phyloP scores from a whole-genome alignment of 1,140 invertebrate species.

The Oryctes rhinoceros region DNA sequence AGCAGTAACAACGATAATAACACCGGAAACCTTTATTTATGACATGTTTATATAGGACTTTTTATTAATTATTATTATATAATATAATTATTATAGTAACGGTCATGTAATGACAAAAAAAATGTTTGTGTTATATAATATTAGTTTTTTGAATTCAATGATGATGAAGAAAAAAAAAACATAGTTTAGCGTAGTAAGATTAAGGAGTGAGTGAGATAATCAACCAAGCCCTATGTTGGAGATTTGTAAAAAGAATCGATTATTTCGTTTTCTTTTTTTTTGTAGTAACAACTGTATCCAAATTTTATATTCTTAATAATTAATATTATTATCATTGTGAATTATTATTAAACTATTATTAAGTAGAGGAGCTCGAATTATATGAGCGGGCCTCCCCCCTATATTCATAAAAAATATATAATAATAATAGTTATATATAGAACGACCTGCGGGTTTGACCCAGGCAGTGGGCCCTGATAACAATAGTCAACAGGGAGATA shows the following conservation, averaged over 20 bases:
- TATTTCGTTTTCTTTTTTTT: not conserved
- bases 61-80: conserved; percentile 56
- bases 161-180: conserved; percentile 37
- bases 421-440: conserved; percentile 42
- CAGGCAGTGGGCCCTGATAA: conserved; percentile 52
- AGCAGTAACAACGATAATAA: conserved; percentile 57
- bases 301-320: conserved; percentile 43
- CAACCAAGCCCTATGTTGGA: conserved; percentile 44
- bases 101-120: conserved; percentile 60
- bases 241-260: not conserved
- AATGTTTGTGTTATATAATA: conserved; percentile 52
- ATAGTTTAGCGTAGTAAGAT: conserved; percentile 42
- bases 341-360: conserved; percentile 32
- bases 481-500: conserved; percentile 57
- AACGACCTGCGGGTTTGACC: conserved; percentile 51
- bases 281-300: conserved; percentile 38
- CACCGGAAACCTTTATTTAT: conserved; percentile 54
- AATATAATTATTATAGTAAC: conserved; percentile 46
- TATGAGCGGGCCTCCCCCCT: conserved; percentile 45
- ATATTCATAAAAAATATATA: conserved; percentile 47
- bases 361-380: conserved; percentile 46
- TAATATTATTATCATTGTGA: conserved; percentile 39
- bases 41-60: conserved; percentile 59
- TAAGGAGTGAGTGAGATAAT: conserved; percentile 44
- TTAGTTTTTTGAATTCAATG: conserved; percentile 49